A percentile compares a stretch with the other conserved stretches of the same genome.
These are phyloP conservation scores for Tholera decimalis DNA, from an alignment of 2,888 invertebrate species.

Conservation along the genomic window DNA sequence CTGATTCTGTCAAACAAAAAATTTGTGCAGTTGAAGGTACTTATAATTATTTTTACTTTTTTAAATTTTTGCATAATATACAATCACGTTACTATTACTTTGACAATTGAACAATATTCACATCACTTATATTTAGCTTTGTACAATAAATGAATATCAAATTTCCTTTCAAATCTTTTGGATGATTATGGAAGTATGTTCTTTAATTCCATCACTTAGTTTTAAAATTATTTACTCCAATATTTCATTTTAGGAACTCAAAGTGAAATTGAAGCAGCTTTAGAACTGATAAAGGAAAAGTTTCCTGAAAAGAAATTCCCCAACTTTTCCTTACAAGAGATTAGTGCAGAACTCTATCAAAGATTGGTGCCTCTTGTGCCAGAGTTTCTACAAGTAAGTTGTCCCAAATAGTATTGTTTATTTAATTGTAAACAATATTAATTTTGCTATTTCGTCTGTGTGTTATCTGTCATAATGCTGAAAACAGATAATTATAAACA, in stretches of 20 bases:
- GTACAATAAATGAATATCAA: background rate
- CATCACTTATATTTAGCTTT: too few relatives aligned
- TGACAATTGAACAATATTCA: background rate
- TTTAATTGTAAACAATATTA: slow-evolving; percentile 10
- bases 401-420: slow-evolving; percentile 3
- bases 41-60: background rate
- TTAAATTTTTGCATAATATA: background rate
- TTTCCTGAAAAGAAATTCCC: slow-evolving; percentile 96
- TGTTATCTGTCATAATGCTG: slow-evolving; percentile 14
- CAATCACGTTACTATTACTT: background rate
- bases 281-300: slow-evolving; percentile 96
- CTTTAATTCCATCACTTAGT: background rate
- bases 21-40: slow-evolving; percentile 96
- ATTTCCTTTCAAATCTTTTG: background rate
- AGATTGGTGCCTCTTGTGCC: slow-evolving; percentile 88
- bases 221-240: slow-evolving; percentile 1
- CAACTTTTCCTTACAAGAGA: slow-evolving; percentile 93
- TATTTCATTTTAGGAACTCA: slow-evolving; percentile 91
- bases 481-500: slow-evolving; percentile 15
- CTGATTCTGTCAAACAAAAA: slow-evolving; percentile 94
- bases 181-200: background rate
- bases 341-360: slow-evolving; percentile 89
- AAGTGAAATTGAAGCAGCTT: slow-evolving; percentile 95
- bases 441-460: background rate
- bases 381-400: slow-evolving; percentile 91